Conservation (phyloP, 2,113 vertebrate species). For the Nipponia nippon region DNA sequence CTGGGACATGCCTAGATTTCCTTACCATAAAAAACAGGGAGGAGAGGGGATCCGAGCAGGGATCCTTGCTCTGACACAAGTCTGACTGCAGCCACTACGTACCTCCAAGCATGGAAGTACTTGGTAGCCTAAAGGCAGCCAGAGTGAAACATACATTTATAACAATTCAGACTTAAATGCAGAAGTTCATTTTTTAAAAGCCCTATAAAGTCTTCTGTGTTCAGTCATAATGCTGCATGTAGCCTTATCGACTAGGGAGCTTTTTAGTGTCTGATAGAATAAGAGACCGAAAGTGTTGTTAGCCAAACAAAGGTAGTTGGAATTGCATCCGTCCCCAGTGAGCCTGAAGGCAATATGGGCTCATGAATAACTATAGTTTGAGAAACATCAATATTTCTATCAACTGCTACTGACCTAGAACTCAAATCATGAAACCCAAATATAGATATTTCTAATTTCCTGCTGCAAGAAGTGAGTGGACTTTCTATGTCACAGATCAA, state of each 20-base stretch:
- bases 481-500: not conserved
- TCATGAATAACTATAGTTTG: not conserved
- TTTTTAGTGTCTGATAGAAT: not conserved
- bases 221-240: not conserved
- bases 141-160: not conserved
- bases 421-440: not conserved
- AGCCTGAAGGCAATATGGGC: not conserved
- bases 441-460: not conserved
- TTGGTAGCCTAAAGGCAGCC: not conserved
- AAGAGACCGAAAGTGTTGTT: not conserved
- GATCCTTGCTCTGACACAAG: not conserved
- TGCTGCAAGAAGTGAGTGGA: not conserved
- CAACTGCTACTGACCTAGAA: not conserved
- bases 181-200: not conserved
- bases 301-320: not conserved
- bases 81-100: not conserved
- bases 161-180: not conserved
- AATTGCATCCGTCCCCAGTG: not conserved
- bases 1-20: not conserved
- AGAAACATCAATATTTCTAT: not conserved
- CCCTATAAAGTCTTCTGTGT: not conserved
- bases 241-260: not conserved
- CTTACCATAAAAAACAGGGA: not conserved
- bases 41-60: not conserved
- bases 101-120: not conserved